Conservation (phyloP, 2,113 vertebrate species). For the Piliocolobus tephrosceles region DNA sequence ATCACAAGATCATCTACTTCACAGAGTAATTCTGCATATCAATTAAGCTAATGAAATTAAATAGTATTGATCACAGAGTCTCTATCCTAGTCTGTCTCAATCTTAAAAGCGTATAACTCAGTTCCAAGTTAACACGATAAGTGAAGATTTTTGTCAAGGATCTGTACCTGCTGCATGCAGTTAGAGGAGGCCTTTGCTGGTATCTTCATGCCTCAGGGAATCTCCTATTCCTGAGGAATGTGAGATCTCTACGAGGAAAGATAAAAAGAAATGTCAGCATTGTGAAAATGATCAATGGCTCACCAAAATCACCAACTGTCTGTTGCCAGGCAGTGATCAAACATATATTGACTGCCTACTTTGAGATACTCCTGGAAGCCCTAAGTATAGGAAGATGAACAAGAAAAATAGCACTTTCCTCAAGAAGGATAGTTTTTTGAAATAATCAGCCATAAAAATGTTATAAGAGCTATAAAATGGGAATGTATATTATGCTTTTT, state of each 20-base stretch:
- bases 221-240: neutral
- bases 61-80: constrained; percentile 16
- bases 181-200: neutral
- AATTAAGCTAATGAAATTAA: constrained; percentile 58
- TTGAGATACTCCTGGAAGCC: neutral
- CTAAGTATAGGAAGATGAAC: neutral
- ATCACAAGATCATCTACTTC: constrained; percentile 9
- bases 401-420: neutral
- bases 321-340: neutral
- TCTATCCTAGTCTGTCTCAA: neutral
- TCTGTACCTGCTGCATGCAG: neutral
- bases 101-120: neutral
- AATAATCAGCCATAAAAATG: neutral
- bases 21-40: constrained; percentile 30
- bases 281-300: neutral
- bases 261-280: neutral
- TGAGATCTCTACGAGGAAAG: neutral
- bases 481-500: neutral
- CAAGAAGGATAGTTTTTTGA: neutral
- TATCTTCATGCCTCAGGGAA: neutral
- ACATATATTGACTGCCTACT: neutral
- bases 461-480: neutral
- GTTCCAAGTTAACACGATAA: neutral
- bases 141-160: neutral
- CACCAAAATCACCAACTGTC: neutral